These are phyloP conservation scores for Onychorhynchus coronatus DNA, from an alignment of 2,113 vertebrate genomes.

Conservation along the genomic window DNA sequence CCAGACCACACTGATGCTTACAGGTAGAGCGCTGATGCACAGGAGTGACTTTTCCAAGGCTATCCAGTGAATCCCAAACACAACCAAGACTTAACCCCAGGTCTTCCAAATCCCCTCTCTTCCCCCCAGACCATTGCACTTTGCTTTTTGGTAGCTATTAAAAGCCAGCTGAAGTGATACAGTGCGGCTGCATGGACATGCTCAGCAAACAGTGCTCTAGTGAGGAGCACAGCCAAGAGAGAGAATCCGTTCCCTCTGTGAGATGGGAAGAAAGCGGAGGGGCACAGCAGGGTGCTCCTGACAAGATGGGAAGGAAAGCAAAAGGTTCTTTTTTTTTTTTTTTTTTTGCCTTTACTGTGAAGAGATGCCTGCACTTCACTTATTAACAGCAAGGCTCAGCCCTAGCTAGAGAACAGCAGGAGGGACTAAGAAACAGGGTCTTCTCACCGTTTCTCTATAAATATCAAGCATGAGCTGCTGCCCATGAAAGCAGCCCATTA, in stretches of 20 bases:
- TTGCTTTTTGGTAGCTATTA: not conserved
- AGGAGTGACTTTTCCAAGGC: not conserved
- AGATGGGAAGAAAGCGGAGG: not conserved
- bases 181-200: not conserved
- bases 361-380: constrained; percentile 25
- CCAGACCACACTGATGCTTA: not conserved
- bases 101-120: not conserved
- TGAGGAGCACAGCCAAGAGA: not conserved
- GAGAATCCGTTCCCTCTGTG: constrained; percentile 12
- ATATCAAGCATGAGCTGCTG: not conserved
- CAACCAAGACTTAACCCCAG: not conserved
- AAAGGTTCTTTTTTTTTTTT: not conserved
- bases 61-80: not conserved
- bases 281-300: constrained; percentile 41
- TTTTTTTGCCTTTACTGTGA: constrained; percentile 26
- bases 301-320: constrained; percentile 18
- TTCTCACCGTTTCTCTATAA: constrained; percentile 21
- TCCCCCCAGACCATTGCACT: not conserved
- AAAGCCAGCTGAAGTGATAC: not conserved
- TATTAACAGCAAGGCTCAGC: constrained; percentile 33
- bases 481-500: not conserved
- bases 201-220: not conserved
- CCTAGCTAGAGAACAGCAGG: constrained; percentile 44
- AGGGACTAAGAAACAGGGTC: not conserved
- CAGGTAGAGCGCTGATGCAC: not conserved